Evolutionary conservation across 2,113 vertebrate species (phyloP), one percentile per base, ranked within the genome.

Genomic region (Prunella fulvescens): DNA sequence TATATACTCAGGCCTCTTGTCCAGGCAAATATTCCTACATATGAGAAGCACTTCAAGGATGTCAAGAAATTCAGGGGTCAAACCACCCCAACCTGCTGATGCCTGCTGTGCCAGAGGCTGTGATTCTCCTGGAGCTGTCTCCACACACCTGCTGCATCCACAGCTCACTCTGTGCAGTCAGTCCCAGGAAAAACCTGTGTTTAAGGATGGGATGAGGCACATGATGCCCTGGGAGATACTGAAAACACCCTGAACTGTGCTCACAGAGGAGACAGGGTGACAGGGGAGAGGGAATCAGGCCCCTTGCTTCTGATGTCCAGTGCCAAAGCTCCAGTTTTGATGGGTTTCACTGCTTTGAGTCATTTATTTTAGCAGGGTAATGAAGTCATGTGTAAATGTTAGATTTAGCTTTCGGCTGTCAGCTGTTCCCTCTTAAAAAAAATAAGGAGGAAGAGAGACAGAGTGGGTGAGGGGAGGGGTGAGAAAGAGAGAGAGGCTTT

Each of bases 321-420:
- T 83, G 79, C 64, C 88, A 95, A 71, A 92, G 51, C 60, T 64
- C 40, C 80, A 44, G 24, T 88, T 92, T 33, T 76, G 81, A 57
- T 57, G 76, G 51, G 84, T 79, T 74, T 83, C 74, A 73, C 57
- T 0, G 3, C 79, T 85, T 54, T 45, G 76, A 95, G 83, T 96
- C 62, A 86, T 82, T 94, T 86, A 70, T 88, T 92, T 86, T 35
- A 96, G 92, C 14, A 11, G 94, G 78, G 62, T 96, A 96, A 97
- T 93, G 80, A 95, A 94, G 69, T 90, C 83, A 93, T 77, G 86
- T 90, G 85, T 51, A 92, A 96, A 97, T 85, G 76, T 94, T 96
- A 93, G 89, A 93, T 92, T 94, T 81, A 96, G 94, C 93, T 95
- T 93, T 97, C 1, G 40, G 85, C 92, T 94, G 92, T 94, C 96